A percentile compares a stretch with the other conserved stretches of the same genome.
Conservation (phyloP, 2,113 vertebrate genomes). For the Numida meleagris region DNA sequence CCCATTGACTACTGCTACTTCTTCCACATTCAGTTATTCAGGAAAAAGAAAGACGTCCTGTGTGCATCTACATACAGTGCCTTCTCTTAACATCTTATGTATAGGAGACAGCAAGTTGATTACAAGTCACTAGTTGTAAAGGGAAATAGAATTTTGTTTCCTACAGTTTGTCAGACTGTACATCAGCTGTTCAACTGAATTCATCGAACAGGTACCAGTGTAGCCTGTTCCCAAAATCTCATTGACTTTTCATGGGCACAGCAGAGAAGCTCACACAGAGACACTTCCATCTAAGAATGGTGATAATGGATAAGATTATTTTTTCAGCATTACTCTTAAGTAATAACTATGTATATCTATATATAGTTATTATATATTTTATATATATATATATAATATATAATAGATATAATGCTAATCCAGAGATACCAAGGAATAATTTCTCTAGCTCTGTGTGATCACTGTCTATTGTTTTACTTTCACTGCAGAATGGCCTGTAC, state of each 20-base stretch:
- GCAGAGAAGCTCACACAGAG: background rate
- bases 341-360: background rate
- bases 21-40: slow-evolving; percentile 20
- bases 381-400: too few species aligned
- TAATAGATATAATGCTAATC: background rate
- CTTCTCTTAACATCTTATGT: background rate
- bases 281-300: background rate
- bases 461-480: background rate
- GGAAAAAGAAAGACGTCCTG: background rate
- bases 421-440: background rate
- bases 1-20: background rate
- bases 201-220: background rate
- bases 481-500: background rate
- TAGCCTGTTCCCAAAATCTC: background rate
- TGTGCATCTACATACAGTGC: background rate
- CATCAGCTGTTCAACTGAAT: background rate
- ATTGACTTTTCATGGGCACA: background rate
- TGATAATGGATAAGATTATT: background rate
- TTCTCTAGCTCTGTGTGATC: background rate
- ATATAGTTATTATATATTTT: too few species aligned
- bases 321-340: background rate
- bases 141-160: background rate
- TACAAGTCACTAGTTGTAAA: background rate
- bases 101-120: background rate
- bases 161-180: background rate